phyloP scores from a whole-genome alignment of 2,797 vertebrate genomes.

The Melanotaenia boesemani region DNA sequence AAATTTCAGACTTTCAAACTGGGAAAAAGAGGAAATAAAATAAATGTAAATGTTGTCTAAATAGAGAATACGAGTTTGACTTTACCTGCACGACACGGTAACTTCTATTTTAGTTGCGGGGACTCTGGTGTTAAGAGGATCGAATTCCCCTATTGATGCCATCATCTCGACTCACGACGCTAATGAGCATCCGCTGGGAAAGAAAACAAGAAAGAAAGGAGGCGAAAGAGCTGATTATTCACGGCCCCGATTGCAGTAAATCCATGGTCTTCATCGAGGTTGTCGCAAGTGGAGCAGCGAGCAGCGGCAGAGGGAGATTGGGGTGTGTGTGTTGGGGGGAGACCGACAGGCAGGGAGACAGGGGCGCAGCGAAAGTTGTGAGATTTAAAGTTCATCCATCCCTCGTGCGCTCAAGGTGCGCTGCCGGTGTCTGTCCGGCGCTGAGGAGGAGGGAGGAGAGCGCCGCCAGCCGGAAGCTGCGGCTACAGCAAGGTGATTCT shows the following conservation, averaged over 20 bases:
- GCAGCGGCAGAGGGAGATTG: conserved; percentile 20
- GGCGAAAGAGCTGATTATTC: conserved; percentile 41
- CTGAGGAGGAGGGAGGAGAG: conserved; percentile 48
- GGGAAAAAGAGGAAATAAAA: neutral
- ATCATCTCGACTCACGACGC: conserved; percentile 78
- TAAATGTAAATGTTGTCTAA: neutral
- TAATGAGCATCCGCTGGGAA: conserved; percentile 40
- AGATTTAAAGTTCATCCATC: conserved; percentile 75
- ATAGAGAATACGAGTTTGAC: conserved; percentile 9
- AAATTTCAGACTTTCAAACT: neutral
- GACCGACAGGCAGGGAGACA: conserved; percentile 2
- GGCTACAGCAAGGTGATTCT: conserved; percentile 11
- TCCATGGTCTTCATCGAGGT: conserved; percentile 56
- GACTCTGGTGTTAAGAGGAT: conserved; percentile 88
- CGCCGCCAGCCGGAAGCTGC: conserved; percentile 54
- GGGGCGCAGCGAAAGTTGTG: conserved; percentile 62
- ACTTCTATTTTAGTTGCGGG: conserved; percentile 96
- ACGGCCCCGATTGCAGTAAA: conserved; percentile 51
- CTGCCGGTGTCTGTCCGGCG: conserved; percentile 45
- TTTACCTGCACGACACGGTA: conserved; percentile 94
- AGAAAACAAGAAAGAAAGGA: conserved; percentile 11
- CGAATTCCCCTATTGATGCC: conserved; percentile 91
- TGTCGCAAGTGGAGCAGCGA: conserved; percentile 9
- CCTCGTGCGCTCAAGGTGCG: conserved; percentile 43
- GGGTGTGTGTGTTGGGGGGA: too few species aligned